These are phyloP conservation scores for Sphaerophoria taeniata DNA, from an alignment of 2,888 invertebrate species.

Conservation along the genomic window DNA sequence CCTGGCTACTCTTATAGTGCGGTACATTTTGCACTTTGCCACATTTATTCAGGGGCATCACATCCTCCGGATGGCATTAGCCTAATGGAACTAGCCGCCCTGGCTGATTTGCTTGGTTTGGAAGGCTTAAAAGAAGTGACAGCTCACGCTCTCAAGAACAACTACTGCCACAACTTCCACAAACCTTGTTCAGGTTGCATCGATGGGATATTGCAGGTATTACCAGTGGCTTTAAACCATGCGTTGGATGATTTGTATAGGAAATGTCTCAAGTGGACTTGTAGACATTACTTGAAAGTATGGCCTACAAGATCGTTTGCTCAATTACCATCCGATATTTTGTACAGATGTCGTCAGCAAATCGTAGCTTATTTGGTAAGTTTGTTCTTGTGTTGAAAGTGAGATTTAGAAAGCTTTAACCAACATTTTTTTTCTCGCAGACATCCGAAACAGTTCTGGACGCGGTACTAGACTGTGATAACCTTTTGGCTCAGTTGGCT, in stretches of 20 bases:
- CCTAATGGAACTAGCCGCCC: slow-evolving; percentile 92
- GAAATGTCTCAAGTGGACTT: slow-evolving; percentile 94
- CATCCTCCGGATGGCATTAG: slow-evolving; percentile 94
- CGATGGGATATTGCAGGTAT: slow-evolving; percentile 93
- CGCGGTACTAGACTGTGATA: slow-evolving; percentile 92
- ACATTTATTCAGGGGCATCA: slow-evolving; percentile 96
- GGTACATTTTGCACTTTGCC: slow-evolving; percentile 95
- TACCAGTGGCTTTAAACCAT: slow-evolving; percentile 93
- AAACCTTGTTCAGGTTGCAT: slow-evolving; percentile 95
- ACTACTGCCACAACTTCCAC: slow-evolving; percentile 97
- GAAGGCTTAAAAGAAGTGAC: slow-evolving; percentile 97
- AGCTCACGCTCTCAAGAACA: slow-evolving; percentile 92
- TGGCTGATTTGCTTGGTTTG: slow-evolving; percentile 94
- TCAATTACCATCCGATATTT: slow-evolving; percentile 90
- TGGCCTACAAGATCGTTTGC: slow-evolving; percentile 97
- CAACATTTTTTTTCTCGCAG: slow-evolving; percentile 80
- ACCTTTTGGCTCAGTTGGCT: slow-evolving; percentile 89
- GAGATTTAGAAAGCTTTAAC: neutral
- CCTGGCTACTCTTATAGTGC: slow-evolving; percentile 92
- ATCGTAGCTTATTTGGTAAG: slow-evolving; percentile 90
- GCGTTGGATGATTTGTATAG: slow-evolving; percentile 94
- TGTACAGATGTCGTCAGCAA: slow-evolving; percentile 93
- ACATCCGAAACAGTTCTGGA: slow-evolving; percentile 92
- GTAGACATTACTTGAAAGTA: slow-evolving; percentile 92
- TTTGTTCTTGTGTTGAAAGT: slow-evolving; percentile 9